Evolutionary conservation across 2,113 vertebrate species (phyloP).

Genomic region (Saguinus imperator): DNA sequence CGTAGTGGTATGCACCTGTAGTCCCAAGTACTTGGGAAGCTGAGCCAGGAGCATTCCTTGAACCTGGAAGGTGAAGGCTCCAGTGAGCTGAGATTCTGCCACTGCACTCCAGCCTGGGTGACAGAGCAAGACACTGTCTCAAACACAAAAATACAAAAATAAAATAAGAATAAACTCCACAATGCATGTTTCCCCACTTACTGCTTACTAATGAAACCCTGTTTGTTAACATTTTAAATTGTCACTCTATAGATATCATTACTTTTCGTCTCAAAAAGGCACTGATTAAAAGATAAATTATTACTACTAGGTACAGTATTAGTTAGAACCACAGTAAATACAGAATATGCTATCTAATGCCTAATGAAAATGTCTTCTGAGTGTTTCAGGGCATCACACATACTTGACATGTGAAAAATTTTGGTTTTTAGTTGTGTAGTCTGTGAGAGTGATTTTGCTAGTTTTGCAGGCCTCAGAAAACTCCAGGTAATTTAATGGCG

Average conservation of each 20-base stretch:
- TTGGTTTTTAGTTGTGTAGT: neutral
- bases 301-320: neutral
- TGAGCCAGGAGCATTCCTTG: too few relatives aligned
- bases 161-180: neutral
- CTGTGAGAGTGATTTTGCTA: neutral
- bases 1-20: too few relatives aligned
- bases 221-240: neutral
- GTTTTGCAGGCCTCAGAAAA: constrained; percentile 9
- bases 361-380: neutral
- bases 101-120: too few relatives aligned
- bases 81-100: too few relatives aligned
- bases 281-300: neutral
- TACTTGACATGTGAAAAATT: neutral
- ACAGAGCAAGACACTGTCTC: too few relatives aligned
- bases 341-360: neutral
- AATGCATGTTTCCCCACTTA: neutral
- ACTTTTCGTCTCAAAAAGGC: neutral
- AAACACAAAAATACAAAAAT: too few relatives aligned
- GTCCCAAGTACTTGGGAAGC: too few relatives aligned
- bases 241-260: neutral
- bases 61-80: too few relatives aligned
- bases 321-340: neutral
- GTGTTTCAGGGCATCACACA: neutral
- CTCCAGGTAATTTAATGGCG: neutral
- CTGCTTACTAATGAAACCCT: neutral